phyloP scores from a whole-genome alignment of 2,797 vertebrate genomes.

The Platalea minor region DNA sequence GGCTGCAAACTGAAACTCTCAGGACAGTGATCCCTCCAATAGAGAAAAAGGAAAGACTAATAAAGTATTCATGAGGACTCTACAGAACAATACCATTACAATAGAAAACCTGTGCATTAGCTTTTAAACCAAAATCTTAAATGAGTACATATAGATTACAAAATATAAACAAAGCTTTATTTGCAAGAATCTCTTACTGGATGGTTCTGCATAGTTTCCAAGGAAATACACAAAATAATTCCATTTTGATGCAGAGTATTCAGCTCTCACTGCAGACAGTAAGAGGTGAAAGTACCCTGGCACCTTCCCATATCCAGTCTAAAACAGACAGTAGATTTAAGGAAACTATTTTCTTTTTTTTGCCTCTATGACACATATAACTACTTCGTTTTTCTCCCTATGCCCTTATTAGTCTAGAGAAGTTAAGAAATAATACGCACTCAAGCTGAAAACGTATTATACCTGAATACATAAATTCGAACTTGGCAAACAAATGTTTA shows the following conservation, averaged over 20 bases:
- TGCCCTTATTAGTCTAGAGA: neutral
- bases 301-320: neutral
- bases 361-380: neutral
- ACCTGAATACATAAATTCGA: neutral
- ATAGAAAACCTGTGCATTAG: neutral
- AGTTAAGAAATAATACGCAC: neutral
- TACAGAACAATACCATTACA: neutral
- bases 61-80: neutral
- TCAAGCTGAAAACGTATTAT: neutral
- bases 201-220: neutral
- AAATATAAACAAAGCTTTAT: neutral
- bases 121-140: neutral
- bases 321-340: neutral
- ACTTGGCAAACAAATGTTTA: neutral
- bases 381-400: neutral
- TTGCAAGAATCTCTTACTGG: neutral
- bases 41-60: neutral
- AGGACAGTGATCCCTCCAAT: neutral
- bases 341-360: neutral
- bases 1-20: neutral
- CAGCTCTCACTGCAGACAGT: neutral
- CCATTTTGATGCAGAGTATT: neutral
- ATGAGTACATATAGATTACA: neutral
- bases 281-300: neutral
- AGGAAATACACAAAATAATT: neutral